phyloP scores from a whole-genome alignment of 2,113 vertebrate genomes.

The Antigone vipio region DNA sequence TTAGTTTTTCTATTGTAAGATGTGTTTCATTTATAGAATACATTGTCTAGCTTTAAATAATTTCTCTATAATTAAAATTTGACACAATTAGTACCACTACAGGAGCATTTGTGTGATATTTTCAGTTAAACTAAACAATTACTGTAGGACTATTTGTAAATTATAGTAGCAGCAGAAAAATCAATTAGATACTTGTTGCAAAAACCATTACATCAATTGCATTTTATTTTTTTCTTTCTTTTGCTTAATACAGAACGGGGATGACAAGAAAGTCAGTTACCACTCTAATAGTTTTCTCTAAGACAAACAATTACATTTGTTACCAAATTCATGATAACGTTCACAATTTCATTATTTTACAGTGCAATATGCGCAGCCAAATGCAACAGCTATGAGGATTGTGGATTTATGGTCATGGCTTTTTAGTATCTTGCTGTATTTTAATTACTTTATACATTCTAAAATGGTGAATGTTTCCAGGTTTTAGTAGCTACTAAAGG shows the following conservation, averaged over 20 bases:
- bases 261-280: conserved; percentile 13
- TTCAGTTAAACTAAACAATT: conserved; percentile 1
- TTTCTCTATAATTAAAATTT: background rate
- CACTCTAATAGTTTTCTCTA: background rate
- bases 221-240: background rate
- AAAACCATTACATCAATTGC: background rate
- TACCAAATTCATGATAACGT: background rate
- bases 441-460: background rate
- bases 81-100: background rate
- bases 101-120: background rate
- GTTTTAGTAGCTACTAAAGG: background rate
- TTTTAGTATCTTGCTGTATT: background rate
- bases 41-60: background rate
- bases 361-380: background rate
- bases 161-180: conserved; percentile 10
- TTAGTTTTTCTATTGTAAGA: background rate
- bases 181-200: conserved; percentile 14
- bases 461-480: background rate
- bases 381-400: background rate
- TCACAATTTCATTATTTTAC: background rate
- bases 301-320: background rate
- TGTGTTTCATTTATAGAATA: background rate
- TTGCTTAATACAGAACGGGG: background rate
- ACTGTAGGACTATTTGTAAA: background rate
- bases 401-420: background rate